Evolutionary conservation across 2,797 vertebrate genomes (phyloP), one percentile per base, ranked within the genome.

Genomic region (Dendrocincla tyrannina): DNA sequence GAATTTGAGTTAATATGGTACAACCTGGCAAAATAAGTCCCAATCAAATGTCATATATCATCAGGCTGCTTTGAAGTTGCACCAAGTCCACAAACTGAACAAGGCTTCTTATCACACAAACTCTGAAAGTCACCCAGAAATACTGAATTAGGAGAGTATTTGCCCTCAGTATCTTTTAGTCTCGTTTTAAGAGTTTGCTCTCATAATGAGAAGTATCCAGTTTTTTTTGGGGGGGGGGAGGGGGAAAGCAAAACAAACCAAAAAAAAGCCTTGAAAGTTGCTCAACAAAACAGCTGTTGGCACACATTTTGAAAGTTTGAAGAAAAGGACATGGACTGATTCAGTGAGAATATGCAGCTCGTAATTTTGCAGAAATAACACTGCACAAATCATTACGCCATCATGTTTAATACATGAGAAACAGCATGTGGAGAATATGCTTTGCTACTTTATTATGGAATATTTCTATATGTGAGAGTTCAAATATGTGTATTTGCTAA

Each of bases 321-420:
- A 87, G 56, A 88, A 67, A 41, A 89, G 20, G 78, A 74, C 75
- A 88, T 39, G 24, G 87, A 75, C 46, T 55, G 19, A 30, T 75
- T 95, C 76, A 80, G 47, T 27, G 64, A 69, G 66, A 96, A 89
- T 83, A 49, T 85, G 75, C 81, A 89, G 89, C 46, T 93, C 64
- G 62, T 88, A 92, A 85, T 91, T 93, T 75, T 83, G 59, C 58
- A 92, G 69, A 85, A 88, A 88, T 68, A 95, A n/a, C 89, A 96
- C 42, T 55, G 58, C 41, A 75, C 53, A 94, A 94, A 92, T 96
- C 91, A 91, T 78, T 83, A 47, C 0, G 0, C 67, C 94, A 81
- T 75, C 88, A 68, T 53, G 3, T 89, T 91, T 89, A 80, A 93
- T 80, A 83, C 37, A 46, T 44, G 84, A 92, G 84, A 94, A 91